These are phyloP conservation scores for Paramisgurnus dabryanus DNA, from an alignment of 2,113 vertebrate species.

Conservation along the genomic window DNA sequence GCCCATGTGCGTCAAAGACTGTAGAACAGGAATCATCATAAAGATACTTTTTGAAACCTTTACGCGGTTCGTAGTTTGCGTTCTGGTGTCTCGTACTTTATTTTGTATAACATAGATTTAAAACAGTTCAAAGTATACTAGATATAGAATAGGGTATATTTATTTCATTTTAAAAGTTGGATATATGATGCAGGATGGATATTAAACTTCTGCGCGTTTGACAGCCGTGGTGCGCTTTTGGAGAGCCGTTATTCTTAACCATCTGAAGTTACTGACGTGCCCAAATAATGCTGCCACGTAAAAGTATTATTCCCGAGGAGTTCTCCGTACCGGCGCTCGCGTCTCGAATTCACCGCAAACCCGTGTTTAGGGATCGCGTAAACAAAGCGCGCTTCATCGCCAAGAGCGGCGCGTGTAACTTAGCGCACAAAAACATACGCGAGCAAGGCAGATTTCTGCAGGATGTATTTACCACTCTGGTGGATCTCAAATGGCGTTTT, in stretches of 20 bases:
- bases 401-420: constrained; percentile 96
- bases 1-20: constrained; percentile 29
- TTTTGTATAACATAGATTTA: background rate
- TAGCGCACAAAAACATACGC: constrained; percentile 98
- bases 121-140: background rate
- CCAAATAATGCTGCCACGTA: constrained; percentile 87
- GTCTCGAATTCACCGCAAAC: constrained; percentile 88
- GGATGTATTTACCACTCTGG: constrained; percentile 97
- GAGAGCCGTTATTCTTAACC: background rate
- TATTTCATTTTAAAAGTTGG: background rate
- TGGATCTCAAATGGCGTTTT: constrained; percentile 98
- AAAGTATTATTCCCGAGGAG: constrained; percentile 98
- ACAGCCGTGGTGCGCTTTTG: background rate
- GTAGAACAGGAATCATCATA: constrained; percentile 4
- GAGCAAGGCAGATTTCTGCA: constrained; percentile 97
- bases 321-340: constrained; percentile 89
- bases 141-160: too few species aligned
- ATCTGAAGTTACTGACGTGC: constrained; percentile 4
- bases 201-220: background rate
- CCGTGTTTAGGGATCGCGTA: constrained; percentile 87
- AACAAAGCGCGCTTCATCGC: constrained; percentile 96
- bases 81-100: background rate
- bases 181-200: background rate
- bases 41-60: background rate
- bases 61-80: background rate